Percentiles rank a stretch among this genome's conserved stretches.
Conservation (phyloP, 2,113 vertebrate species). For the Rattus norvegicus region GRCr8 NC_086020.1:113549001-113549500, state of each 20-base stretch:
- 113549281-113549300: constrained; percentile 97
- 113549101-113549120: constrained; percentile 77
- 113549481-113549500: background rate
- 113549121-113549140: background rate
- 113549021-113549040: background rate
- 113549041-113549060: constrained; percentile 18
- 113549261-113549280: constrained; percentile 94
- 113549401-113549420: background rate
- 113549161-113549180: rapidly evolving
- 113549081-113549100: constrained; percentile 89
- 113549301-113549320: constrained; percentile 92
- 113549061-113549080: constrained; percentile 90
- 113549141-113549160: constrained; percentile 1
- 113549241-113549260: constrained; percentile 96
- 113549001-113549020: background rate
- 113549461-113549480: background rate
- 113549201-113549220: constrained; percentile 6
- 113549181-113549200: background rate
- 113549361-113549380: background rate
- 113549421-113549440: constrained; percentile 18
- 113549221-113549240: constrained; percentile 85
- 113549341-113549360: background rate
- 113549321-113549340: constrained; percentile 90
- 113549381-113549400: constrained; percentile 28
- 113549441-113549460: background rate